Evolutionary conservation across 2,797 vertebrate genomes (phyloP).

Genomic region (Acipenser oxyrinchus): DNA sequence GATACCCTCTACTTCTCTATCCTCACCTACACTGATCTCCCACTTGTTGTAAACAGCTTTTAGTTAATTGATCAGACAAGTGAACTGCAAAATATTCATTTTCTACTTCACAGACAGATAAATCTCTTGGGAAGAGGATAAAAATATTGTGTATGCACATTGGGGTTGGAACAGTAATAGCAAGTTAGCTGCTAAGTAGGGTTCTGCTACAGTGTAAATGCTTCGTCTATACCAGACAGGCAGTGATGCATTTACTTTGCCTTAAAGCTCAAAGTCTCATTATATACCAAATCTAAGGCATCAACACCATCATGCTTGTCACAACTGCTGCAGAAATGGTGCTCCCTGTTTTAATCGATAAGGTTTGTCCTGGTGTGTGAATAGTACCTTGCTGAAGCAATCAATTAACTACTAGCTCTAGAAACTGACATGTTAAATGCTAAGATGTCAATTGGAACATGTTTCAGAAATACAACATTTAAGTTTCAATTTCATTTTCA

Average conservation of each 20-base stretch:
- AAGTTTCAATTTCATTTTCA: no score
- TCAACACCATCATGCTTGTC: slow-evolving; percentile 38
- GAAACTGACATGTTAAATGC: slow-evolving; percentile 47
- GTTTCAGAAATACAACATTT: not conserved
- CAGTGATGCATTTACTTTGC: slow-evolving; percentile 34
- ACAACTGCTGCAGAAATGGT: slow-evolving; percentile 33
- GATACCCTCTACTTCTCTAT: slow-evolving; percentile 74
- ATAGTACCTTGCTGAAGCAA: slow-evolving; percentile 44
- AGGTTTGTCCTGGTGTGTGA: slow-evolving; percentile 41
- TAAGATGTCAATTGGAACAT: slow-evolving; percentile 38
- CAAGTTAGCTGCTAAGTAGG: slow-evolving; percentile 70
- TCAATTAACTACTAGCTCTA: slow-evolving; percentile 58
- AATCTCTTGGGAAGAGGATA: slow-evolving; percentile 91
- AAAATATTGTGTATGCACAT: slow-evolving; percentile 97
- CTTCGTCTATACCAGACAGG: slow-evolving; percentile 45
- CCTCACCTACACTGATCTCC: slow-evolving; percentile 75
- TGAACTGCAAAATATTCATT: slow-evolving; percentile 99
- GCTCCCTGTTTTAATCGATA: slow-evolving; percentile 61
- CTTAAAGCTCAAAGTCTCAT: slow-evolving; percentile 57
- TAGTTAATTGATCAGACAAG: slow-evolving; percentile 99
- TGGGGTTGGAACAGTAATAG: slow-evolving; percentile 69
- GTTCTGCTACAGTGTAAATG: slow-evolving; percentile 61
- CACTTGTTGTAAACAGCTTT: slow-evolving; percentile 94
- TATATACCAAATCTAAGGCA: slow-evolving; percentile 51
- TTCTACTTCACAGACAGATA: slow-evolving; percentile 99